phyloP scores from a whole-genome alignment of 2,113 vertebrate genomes.

The Pandion haliaetus region DNA sequence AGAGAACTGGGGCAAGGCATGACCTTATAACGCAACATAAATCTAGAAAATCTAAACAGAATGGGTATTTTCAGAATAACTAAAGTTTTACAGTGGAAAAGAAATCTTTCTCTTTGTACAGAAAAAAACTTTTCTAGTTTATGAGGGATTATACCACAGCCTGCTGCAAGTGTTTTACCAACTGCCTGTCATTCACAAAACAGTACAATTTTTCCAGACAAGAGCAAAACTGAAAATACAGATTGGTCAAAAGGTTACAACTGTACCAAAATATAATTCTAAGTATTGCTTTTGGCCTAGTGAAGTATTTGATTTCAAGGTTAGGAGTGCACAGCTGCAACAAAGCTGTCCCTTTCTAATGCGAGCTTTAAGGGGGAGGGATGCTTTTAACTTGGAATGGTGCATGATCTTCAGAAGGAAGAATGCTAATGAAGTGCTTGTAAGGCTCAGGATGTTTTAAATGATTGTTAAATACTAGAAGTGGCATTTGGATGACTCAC shows the following conservation, averaged over 20 bases:
- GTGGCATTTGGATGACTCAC: not conserved
- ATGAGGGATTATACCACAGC: not conserved
- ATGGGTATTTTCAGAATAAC: not conserved
- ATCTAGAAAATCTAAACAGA: not conserved
- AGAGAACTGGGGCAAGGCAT: not conserved
- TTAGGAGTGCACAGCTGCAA: not conserved
- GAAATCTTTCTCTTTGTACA: not conserved
- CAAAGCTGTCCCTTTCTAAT: not conserved
- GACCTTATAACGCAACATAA: not conserved
- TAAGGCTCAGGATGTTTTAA: not conserved
- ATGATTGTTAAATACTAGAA: constrained; percentile 21
- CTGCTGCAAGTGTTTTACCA: not conserved
- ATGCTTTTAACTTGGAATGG: not conserved
- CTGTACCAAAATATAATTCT: not conserved
- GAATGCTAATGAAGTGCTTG: not conserved
- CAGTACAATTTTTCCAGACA: not conserved
- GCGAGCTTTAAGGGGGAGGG: not conserved
- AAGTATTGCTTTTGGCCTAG: not conserved
- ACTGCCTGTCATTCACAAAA: not conserved
- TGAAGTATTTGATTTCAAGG: constrained; percentile 15
- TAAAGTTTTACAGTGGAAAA: not conserved
- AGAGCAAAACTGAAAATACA: not conserved
- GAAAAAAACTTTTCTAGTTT: not conserved
- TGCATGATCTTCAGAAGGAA: not conserved
- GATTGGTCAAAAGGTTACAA: not conserved